Evolutionary conservation across 2,888 invertebrate species (phyloP).

Genomic region (Meloe dianella): DNA sequence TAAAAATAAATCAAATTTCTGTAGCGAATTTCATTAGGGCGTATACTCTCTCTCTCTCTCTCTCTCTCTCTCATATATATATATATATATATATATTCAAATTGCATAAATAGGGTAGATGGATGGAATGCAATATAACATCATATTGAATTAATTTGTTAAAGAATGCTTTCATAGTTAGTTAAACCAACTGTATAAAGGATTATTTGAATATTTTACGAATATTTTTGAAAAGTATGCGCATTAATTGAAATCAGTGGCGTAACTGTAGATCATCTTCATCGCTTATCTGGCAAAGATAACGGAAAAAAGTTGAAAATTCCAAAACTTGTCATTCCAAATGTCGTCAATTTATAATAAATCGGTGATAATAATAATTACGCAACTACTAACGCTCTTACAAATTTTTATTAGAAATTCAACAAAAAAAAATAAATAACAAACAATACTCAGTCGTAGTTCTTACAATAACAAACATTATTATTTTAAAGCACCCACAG

Average conservation of each 20-base stretch:
- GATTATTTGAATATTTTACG: constrained; percentile 17
- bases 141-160: constrained; percentile 18
- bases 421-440: neutral
- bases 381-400: too few species aligned
- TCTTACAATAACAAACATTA: neutral
- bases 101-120: constrained; percentile 7
- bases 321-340: too few species aligned
- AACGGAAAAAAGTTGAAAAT: too few species aligned
- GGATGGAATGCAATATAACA: constrained; percentile 22
- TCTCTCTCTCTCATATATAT: neutral
- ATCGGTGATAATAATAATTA: too few species aligned
- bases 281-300: too few species aligned
- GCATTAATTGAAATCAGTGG: neutral
- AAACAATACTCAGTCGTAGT: constrained; percentile 6
- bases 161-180: constrained; percentile 19
- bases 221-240: constrained; percentile 15
- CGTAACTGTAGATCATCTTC: too few species aligned
- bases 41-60: neutral
- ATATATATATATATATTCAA: too few species aligned
- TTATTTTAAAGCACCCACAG: constrained; percentile 16
- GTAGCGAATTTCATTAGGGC: neutral
- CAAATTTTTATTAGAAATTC: constrained; percentile 4
- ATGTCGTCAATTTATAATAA: too few species aligned
- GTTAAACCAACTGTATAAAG: neutral
- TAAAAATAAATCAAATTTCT: neutral